Base-by-base conservation (phyloP, 2,888 invertebrate species). In the Nemurella pictetii region DNA sequence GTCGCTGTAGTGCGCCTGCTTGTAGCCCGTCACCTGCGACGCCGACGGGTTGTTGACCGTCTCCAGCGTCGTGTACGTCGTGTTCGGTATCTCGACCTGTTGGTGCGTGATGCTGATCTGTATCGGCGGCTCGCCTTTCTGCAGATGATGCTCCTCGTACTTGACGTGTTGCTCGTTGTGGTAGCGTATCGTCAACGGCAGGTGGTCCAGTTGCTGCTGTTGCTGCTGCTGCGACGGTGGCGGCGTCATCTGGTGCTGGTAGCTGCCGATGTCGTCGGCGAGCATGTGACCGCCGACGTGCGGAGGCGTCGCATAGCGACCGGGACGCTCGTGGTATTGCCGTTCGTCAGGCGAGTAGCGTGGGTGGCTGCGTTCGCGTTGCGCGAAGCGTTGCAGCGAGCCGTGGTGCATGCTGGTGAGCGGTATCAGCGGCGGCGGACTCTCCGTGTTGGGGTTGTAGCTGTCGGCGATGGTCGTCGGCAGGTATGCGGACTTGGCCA, bases 11-110 rank as follows among this genome's bases (percentile, higher is more conserved):
- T 89, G 89, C 82, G 89, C 89, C 29, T 89, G 89, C 30, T 88
- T 88, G 85, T 90, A 90, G 25, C 89, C 89, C 0, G 89, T 88
- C 1, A 88, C 88, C 80, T 90, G 90, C 5, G 90, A 88, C 26
- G 90, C 91, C 27, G 92, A 90, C 9, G 93, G 91, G n/a, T 80
- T 85, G 3, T 93, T 92, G 0, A 94, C 94, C 0, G 94, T 93
- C 88, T 94, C 94, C 86, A 94, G 89, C 87, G 93, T 93, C 0
- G 94, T 93, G 88, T 94, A 94, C 28, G 92, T 94, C 87, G 88
- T 91, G 74, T 89, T 89, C 86, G 15, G 88, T 88, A 0, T 87
- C 87, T 85, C 82, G 2, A 7, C 28, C 1, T 81, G 32, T 36
- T 81, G 80, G 25, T 81, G 80, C 5, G 80, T 35, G 3, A 81